Conservation (phyloP, 2,888 invertebrate genomes). For the Sarcophaga carnaria region DNA sequence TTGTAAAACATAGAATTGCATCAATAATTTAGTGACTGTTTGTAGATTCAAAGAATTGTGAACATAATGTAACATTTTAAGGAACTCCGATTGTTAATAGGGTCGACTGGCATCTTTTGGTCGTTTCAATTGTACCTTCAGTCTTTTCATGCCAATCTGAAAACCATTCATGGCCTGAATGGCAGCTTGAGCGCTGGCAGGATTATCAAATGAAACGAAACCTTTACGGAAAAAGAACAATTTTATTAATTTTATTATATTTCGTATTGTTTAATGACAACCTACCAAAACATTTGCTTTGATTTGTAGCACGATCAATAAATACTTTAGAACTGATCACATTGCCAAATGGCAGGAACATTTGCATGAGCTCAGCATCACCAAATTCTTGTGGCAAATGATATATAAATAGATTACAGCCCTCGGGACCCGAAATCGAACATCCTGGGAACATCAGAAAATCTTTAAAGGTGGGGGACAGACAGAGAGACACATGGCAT, state of each 20-base stretch:
- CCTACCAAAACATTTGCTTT: conserved; percentile 99
- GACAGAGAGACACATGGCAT: conserved; percentile 83
- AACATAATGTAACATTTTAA: conserved; percentile 77
- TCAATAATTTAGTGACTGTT: conserved; percentile 67
- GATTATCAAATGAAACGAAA: conserved; percentile 99
- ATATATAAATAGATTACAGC: conserved; percentile 99
- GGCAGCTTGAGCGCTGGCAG: conserved; percentile 97
- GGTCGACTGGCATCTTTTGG: conserved; percentile 99
- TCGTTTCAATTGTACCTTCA: conserved; percentile 99
- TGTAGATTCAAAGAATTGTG: conserved; percentile 69
- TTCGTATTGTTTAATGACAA: conserved; percentile 68
- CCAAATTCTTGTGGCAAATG: conserved; percentile 99
- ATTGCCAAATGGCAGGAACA: conserved; percentile 99
- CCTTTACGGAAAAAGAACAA: conserved; percentile 84
- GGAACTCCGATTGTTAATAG: conserved; percentile 91
- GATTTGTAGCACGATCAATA: conserved; percentile 99
- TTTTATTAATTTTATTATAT: neutral
- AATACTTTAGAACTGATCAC: conserved; percentile 99
- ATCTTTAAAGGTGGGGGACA: conserved; percentile 84
- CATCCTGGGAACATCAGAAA: conserved; percentile 92
- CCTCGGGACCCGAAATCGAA: conserved; percentile 98
- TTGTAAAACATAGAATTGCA: conserved; percentile 69
- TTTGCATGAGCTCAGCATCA: conserved; percentile 99
- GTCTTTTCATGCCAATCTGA: conserved; percentile 99
- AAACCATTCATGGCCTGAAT: conserved; percentile 99